These are phyloP conservation scores for Zapus hudsonius DNA, from an alignment of 2,113 vertebrate genomes.

Conservation along the genomic window DNA sequence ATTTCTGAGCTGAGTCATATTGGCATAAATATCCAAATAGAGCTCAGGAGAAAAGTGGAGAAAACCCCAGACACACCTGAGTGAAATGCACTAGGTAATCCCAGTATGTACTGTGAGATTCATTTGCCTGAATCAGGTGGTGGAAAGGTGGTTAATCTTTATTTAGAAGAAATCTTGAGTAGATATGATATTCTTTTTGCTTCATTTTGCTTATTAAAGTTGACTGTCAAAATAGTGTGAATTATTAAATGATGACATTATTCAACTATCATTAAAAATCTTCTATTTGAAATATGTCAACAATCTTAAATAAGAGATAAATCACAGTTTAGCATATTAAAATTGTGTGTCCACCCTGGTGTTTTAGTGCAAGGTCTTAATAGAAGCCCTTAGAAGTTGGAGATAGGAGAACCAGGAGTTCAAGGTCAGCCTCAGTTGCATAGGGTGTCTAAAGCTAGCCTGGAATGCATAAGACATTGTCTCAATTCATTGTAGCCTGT, in stretches of 20 bases:
- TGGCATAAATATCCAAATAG: background rate
- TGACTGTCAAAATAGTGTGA: background rate
- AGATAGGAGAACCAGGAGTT: background rate
- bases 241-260: background rate
- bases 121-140: background rate
- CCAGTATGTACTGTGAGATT: background rate
- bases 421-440: background rate
- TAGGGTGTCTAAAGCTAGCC: background rate
- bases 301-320: background rate
- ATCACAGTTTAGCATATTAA: background rate
- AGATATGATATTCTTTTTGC: background rate
- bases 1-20: background rate
- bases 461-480: background rate
- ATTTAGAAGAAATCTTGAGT: background rate
- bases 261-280: background rate
- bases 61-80: background rate
- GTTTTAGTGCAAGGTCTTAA: accelerated
- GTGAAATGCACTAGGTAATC: no score
- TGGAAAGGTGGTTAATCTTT: background rate
- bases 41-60: background rate
- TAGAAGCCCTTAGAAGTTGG: background rate
- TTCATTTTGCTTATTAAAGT: background rate
- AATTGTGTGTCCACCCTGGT: background rate
- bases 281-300: background rate
- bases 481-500: background rate